These are phyloP conservation scores for Orthonychiurus folsomi DNA, from an alignment of 2,888 invertebrate species.

Conservation along the genomic window DNA sequence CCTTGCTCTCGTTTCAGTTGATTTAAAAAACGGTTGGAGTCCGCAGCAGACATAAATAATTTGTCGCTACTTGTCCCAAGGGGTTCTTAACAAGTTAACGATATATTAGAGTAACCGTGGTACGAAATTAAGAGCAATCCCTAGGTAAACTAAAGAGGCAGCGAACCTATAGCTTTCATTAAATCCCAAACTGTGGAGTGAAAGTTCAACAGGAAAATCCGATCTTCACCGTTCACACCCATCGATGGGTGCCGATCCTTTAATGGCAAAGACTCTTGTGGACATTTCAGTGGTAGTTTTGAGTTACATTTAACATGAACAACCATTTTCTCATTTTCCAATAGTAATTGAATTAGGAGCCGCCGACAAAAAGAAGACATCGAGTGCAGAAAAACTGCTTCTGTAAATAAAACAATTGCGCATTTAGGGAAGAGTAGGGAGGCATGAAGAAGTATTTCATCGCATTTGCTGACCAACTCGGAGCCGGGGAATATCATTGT, in stretches of 20 bases:
- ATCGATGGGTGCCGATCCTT: conserved; percentile 44
- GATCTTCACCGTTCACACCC: conserved; percentile 35
- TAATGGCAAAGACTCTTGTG: conserved; percentile 41
- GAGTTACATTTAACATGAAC: conserved; percentile 55
- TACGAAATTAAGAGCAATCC: too few species aligned
- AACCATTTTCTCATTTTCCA: conserved; percentile 74
- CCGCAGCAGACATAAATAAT: conserved; percentile 21
- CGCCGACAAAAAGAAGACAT: conserved; percentile 82
- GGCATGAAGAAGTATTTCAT: too few species aligned
- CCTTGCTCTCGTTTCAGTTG: conserved; percentile 25
- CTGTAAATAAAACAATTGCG: conserved; percentile 42
- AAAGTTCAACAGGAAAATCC: conserved; percentile 32
- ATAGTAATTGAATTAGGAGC: conserved; percentile 70
- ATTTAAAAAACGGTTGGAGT: conserved; percentile 23
- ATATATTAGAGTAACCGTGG: too few species aligned
- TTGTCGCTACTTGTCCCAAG: conserved; percentile 32
- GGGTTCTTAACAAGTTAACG: conserved; percentile 28
- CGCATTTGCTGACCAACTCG: too few species aligned
- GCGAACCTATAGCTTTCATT: conserved; percentile 31
- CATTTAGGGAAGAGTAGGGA: too few species aligned
- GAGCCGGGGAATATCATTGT: too few species aligned
- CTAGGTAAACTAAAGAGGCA: neutral
- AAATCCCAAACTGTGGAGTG: conserved; percentile 32
- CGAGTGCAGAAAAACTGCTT: conserved; percentile 49
- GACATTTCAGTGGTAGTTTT: conserved; percentile 40